Conservation (phyloP, 1,140 invertebrate species). For the Saccostrea glomerata region DNA sequence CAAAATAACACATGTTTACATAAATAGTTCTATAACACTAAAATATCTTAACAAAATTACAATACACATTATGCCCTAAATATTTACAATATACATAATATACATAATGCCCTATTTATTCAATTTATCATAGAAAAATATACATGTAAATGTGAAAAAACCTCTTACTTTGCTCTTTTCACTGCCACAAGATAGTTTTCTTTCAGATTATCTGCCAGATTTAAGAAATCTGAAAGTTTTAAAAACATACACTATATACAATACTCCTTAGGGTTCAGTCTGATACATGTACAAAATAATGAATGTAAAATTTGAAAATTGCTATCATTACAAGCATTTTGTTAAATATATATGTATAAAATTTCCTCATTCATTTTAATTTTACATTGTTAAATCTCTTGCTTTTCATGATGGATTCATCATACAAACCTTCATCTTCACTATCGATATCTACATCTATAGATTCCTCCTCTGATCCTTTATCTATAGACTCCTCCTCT, state of each 20-base stretch:
- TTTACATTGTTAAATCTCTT: not conserved
- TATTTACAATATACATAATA: too few species aligned
- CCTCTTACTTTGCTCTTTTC: not conserved
- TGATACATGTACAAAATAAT: too few species aligned
- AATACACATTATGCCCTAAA: too few species aligned
- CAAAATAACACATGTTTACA: not conserved
- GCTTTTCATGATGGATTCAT: not conserved
- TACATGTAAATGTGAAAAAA: not conserved
- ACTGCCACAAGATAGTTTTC: not conserved
- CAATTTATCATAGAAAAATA: too few species aligned
- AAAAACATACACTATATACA: not conserved
- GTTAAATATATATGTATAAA: not conserved
- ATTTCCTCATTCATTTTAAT: not conserved
- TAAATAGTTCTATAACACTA: not conserved
- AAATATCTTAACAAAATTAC: too few species aligned
- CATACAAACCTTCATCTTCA: conserved; percentile 24
- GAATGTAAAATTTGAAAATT: too few species aligned
- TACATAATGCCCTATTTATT: too few species aligned
- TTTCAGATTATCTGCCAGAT: not conserved
- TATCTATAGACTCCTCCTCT: too few species aligned
- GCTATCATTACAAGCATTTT: not conserved
- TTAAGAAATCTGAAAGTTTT: not conserved
- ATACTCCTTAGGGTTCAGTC: too few species aligned
- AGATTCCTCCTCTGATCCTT: too few species aligned
- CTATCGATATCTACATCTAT: not conserved